Evolutionary conservation across 2,888 invertebrate species (phyloP), one percentile per base, ranked within the genome.

Genomic region (Eudasyphora cyanicolor): DNA sequence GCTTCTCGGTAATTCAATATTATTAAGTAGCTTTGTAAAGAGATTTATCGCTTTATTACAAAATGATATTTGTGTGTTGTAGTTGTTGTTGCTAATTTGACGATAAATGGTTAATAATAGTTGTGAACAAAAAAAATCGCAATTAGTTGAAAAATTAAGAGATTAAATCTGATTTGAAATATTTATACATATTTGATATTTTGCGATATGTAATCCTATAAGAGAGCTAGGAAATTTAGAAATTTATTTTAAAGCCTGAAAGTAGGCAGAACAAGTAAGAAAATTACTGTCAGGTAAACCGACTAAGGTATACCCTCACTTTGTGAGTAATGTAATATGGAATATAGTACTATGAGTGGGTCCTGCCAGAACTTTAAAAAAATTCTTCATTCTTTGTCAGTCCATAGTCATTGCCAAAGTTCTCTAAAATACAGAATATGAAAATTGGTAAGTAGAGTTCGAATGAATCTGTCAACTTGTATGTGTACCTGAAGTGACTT

Each of bases 1-100:
- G 29, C 7, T 6, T 62, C 6, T 62, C 6, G 75, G 60, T 75
- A 74, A 75, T 74, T 80, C 77, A 64, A 80, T 78, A 76, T 81
- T 69, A 80, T 78, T 54, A 81, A 75, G 51, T 76, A 54, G 70
- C 77, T 64, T 76, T 71, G 51, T 10, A 51, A 8, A 19, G 2
- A 71, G 80, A 75, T 75, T 84, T 81, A 75, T 80, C 29, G 62
- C 38, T 67, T 80, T 75, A 74, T 77, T 73, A 74, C 74, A 29
- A 69, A 51, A 62, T 77, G 21, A 19, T 38, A 38, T 57, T 12
- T 38, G 27, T 38, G 19, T 19, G 12, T 35, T 38, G 27, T 74
- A 76, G 29, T 67, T 60, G 32, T 32, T 42, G 35, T 27, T 45
- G 60, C 29, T 62, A 45, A 29, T 64, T 64, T 64, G 29, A 17